A percentile compares a stretch with the other conserved stretches of the same genome.
Evolutionary conservation across 2,888 invertebrate species (phyloP).

Genomic region (Eulithis testata): DNA sequence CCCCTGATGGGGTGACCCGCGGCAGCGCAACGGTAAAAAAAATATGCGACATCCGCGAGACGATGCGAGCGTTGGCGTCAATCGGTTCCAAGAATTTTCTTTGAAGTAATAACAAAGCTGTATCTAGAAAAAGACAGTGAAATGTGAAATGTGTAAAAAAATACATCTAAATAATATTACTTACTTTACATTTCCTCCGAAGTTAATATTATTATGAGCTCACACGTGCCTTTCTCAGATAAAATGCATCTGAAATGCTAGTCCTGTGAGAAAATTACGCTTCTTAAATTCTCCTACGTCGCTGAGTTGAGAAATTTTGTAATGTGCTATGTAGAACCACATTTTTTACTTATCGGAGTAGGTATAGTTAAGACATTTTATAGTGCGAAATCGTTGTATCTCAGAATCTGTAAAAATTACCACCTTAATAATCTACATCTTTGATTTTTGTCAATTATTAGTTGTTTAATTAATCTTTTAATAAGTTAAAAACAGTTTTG

Average conservation of each 20-base stretch:
- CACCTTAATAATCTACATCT: too few species aligned
- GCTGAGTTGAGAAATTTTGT: constrained; percentile 21
- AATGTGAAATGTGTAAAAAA: too few species aligned
- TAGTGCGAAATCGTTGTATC: too few species aligned
- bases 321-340: constrained; percentile 1
- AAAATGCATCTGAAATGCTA: constrained; percentile 26
- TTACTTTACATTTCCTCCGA: not conserved
- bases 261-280: constrained; percentile 23
- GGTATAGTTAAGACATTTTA: not conserved
- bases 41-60: constrained; percentile 74
- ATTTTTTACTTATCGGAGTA: not conserved
- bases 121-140: too few species aligned
- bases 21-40: constrained; percentile 64
- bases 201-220: constrained; percentile 6
- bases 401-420: too few species aligned
- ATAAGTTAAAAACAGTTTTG: too few species aligned
- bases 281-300: constrained; percentile 24
- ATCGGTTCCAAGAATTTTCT: constrained; percentile 58
- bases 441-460: too few species aligned
- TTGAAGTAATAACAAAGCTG: not conserved
- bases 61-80: constrained; percentile 47
- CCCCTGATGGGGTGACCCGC: constrained; percentile 46
- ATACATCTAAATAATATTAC: too few species aligned
- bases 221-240: constrained; percentile 18
- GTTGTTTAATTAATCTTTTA: too few species aligned